These are phyloP conservation scores for Drosophila meridionalis DNA, from an alignment of 2,888 invertebrate genomes.

Conservation along the genomic window DNA sequence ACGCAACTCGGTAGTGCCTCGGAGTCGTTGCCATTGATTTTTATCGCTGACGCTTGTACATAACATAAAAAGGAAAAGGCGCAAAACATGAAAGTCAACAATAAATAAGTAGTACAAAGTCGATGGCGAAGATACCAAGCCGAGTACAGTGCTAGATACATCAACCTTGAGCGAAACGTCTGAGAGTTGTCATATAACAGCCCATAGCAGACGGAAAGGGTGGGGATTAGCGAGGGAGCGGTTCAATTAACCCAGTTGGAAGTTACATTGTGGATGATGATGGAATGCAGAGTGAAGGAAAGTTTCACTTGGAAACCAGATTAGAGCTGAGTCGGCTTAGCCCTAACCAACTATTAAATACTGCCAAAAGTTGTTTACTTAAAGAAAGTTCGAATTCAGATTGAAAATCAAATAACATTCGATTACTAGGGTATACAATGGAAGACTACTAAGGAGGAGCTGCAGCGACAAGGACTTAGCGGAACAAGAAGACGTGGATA, in stretches of 20 bases:
- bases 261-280: not conserved
- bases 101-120: conserved; percentile 31
- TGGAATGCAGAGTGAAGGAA: not conserved
- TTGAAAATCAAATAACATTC: too few species aligned
- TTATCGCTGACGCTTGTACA: conserved; percentile 47
- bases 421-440: conserved; percentile 1
- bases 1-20: conserved; percentile 20
- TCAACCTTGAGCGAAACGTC: conserved; percentile 7
- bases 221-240: not conserved
- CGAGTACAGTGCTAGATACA: not conserved
- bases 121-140: conserved; percentile 19
- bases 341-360: not conserved
- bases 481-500: conserved; percentile 26
- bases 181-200: not conserved
- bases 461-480: conserved; percentile 16
- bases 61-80: conserved; percentile 14
- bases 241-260: conserved; percentile 10
- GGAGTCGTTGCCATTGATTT: conserved; percentile 72
- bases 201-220: not conserved
- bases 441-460: conserved; percentile 10
- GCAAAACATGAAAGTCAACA: conserved; percentile 45
- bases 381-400: too few species aligned
- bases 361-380: not conserved
- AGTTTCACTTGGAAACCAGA: not conserved
- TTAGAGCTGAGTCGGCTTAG: not conserved